These are phyloP conservation scores for Blastomussa wellsi DNA, from an alignment of 92 coral and sea anemone genomes.

Conservation along the genomic window DNA sequence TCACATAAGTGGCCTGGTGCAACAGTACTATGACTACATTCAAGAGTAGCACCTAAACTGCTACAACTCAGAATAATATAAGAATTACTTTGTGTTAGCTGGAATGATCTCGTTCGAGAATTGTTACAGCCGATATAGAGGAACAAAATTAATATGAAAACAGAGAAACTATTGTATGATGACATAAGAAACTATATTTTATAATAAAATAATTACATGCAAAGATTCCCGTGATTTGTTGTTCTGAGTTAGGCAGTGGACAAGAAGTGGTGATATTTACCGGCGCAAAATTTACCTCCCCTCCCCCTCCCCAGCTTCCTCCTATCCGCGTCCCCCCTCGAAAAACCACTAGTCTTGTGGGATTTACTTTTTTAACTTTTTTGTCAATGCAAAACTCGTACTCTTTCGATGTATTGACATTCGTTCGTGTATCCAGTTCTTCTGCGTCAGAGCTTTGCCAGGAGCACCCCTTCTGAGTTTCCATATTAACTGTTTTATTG, in stretches of 20 bases:
- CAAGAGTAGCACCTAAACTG: conserved; percentile 34
- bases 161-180: neutral
- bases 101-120: neutral
- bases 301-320: no score
- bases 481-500: no score
- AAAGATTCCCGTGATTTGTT: neutral
- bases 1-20: conserved; percentile 80
- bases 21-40: conserved; percentile 72
- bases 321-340: no score
- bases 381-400: no score
- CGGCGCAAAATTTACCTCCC: no score
- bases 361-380: no score
- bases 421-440: no score
- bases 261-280: no score
- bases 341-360: no score
- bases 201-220: neutral
- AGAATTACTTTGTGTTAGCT: neutral
- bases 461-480: no score
- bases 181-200: neutral
- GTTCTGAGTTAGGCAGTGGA: neutral
- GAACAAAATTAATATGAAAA: neutral
- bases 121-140: neutral
- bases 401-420: no score
- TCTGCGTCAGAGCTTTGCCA: no score
- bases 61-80: neutral